Evolutionary conservation across 2,888 invertebrate genomes (phyloP).

Genomic region (Carpatolechia fugitivella): DNA sequence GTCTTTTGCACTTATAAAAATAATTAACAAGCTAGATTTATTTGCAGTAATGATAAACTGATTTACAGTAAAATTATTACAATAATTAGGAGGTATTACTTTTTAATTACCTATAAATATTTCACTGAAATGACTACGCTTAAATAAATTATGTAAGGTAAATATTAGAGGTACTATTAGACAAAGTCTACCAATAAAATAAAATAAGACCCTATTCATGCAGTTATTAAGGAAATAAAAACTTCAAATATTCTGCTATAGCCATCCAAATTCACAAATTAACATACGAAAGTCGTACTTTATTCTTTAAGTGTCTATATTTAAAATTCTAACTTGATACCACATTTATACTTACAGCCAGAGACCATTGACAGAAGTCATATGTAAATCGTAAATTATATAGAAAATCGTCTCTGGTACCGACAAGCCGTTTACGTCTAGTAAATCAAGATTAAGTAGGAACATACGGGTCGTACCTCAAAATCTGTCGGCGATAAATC

Average conservation of each 20-base stretch:
- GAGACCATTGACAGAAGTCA: constrained; percentile 32
- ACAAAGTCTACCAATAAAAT: too few relatives aligned
- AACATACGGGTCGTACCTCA: constrained; percentile 64
- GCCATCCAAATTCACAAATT: background rate
- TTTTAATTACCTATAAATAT: too few relatives aligned
- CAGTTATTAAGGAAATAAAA: constrained; percentile 40
- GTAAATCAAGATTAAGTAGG: constrained; percentile 72
- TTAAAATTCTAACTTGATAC: background rate
- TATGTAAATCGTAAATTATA: constrained; percentile 59
- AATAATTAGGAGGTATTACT: too few relatives aligned
- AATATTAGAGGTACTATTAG: too few relatives aligned
- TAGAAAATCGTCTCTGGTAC: constrained; percentile 50
- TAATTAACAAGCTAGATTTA: too few relatives aligned
- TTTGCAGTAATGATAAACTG: too few relatives aligned
- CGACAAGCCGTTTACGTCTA: constrained; percentile 57
- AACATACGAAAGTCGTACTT: background rate
- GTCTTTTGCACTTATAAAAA: too few relatives aligned
- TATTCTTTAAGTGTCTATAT: background rate
- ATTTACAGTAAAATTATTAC: too few relatives aligned
- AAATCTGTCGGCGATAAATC: constrained; percentile 67
- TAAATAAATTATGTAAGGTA: too few relatives aligned
- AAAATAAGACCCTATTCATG: too few relatives aligned
- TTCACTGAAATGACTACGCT: too few relatives aligned
- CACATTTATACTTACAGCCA: background rate
- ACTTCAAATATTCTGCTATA: background rate